A percentile compares a stretch with the other conserved stretches of the same genome.
These are phyloP conservation scores for Temnothorax rugatulus DNA, from an alignment of 2,888 invertebrate species.

Conservation along the genomic window DNA sequence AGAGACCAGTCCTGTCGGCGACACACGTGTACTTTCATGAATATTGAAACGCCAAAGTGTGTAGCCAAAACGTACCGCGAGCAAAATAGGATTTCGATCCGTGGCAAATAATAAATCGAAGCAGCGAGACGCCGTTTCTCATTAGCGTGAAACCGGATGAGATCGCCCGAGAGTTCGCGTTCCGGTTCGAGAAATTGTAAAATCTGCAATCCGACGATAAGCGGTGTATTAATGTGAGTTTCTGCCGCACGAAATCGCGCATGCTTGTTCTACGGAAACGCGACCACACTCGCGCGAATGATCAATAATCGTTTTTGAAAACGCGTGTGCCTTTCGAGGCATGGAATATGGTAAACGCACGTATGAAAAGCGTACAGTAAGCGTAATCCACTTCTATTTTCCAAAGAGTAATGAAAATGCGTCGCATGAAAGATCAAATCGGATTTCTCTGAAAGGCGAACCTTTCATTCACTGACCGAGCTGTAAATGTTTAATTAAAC, in stretches of 20 bases:
- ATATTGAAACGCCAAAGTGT: conserved; percentile 72
- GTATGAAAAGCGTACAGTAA: background rate
- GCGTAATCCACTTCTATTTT: conserved; percentile 27
- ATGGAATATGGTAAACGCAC: conserved; percentile 11
- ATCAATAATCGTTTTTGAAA: conserved; percentile 34
- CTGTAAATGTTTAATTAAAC: conserved; percentile 47
- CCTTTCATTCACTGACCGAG: conserved; percentile 18
- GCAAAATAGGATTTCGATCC: conserved; percentile 66
- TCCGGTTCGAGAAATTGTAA: background rate
- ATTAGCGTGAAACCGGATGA: conserved; percentile 17
- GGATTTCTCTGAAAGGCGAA: conserved; percentile 6
- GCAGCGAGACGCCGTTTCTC: background rate
- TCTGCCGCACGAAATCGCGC: background rate
- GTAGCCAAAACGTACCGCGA: conserved; percentile 47
- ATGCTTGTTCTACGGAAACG: background rate
- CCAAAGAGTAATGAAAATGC: conserved; percentile 45
- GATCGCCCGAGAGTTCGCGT: conserved; percentile 12
- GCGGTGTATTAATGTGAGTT: background rate
- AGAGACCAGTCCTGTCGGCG: background rate
- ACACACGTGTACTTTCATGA: conserved; percentile 61
- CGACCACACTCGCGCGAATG: conserved; percentile 6
- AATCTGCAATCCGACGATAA: background rate
- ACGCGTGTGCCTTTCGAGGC: conserved; percentile 6
- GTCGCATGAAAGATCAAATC: conserved; percentile 25
- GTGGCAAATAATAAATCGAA: conserved; percentile 65